Evolutionary conservation across 1,140 invertebrate species (phyloP).

Genomic region (Heliconius hewitsoni): DNA sequence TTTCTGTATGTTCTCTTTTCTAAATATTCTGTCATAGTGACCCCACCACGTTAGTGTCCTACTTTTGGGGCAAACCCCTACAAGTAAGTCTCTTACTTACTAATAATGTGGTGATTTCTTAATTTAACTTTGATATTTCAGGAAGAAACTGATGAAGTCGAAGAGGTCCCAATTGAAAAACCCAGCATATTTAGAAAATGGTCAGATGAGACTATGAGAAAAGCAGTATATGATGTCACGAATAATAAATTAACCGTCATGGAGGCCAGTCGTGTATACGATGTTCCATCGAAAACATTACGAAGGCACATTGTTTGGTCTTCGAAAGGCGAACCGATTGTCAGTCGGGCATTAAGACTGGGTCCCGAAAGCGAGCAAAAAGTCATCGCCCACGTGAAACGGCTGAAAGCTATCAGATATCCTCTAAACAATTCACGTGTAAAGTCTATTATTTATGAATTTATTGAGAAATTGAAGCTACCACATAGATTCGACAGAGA

Average conservation of each 20-base stretch:
- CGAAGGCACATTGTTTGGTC: background rate
- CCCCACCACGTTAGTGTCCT: background rate
- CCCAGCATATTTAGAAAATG: background rate
- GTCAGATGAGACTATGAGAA: background rate
- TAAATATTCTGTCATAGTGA: background rate
- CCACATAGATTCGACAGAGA: background rate
- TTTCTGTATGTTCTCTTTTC: background rate
- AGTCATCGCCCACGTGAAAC: background rate
- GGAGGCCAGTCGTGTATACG: background rate
- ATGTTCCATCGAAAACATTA: background rate
- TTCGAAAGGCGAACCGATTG: background rate
- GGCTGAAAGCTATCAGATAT: background rate
- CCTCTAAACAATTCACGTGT: background rate
- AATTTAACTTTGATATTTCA: conserved; percentile 1
- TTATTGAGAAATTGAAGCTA: background rate
- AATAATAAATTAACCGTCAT: background rate
- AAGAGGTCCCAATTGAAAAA: background rate
- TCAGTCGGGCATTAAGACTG: background rate
- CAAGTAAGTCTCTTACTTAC: background rate
- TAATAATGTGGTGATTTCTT: background rate
- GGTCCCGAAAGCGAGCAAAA: background rate
- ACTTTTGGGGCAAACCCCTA: background rate
- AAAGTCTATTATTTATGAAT: background rate
- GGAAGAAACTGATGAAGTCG: background rate
- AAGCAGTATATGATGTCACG: background rate